phyloP scores from a whole-genome alignment of 1,140 invertebrate species.

The Agrypnia vestita region DNA sequence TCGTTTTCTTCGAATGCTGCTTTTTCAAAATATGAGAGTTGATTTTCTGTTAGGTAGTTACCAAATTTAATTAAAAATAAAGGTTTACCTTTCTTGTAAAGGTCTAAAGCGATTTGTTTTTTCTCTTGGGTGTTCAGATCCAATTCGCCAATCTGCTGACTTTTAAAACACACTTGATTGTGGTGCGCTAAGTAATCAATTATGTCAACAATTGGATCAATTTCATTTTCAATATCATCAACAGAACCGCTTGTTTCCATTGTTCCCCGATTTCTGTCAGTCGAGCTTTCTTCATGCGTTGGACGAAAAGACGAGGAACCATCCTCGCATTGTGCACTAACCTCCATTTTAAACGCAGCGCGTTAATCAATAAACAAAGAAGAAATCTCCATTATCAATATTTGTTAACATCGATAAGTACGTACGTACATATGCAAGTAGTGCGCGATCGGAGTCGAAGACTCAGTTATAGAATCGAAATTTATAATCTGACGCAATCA shows the following conservation, averaged over 20 bases:
- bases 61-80: constrained; percentile 86
- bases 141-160: constrained; percentile 84
- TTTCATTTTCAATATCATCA: constrained; percentile 57
- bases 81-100: constrained; percentile 78
- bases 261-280: not conserved
- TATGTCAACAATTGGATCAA: constrained; percentile 70
- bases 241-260: constrained; percentile 4
- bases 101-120: constrained; percentile 76
- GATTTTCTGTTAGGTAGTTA: constrained; percentile 77
- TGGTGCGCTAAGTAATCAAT: constrained; percentile 70
- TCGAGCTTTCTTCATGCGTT: not conserved
- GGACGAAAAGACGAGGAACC: not conserved
- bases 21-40: constrained; percentile 80
- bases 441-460: not conserved
- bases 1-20: constrained; percentile 72
- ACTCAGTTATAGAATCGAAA: not conserved
- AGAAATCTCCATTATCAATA: constrained; percentile 8
- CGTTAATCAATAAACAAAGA: constrained; percentile 1
- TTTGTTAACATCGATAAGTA: not conserved
- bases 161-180: constrained; percentile 78
- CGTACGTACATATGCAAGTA: not conserved
- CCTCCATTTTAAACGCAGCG: constrained; percentile 6
- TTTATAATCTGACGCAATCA: not conserved
- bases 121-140: constrained; percentile 83
- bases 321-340: not conserved